Percentiles rank a stretch among this genome's conserved stretches.
Conservation (phyloP, 2,888 invertebrate genomes). For the Gnatocerus cornutus region DNA sequence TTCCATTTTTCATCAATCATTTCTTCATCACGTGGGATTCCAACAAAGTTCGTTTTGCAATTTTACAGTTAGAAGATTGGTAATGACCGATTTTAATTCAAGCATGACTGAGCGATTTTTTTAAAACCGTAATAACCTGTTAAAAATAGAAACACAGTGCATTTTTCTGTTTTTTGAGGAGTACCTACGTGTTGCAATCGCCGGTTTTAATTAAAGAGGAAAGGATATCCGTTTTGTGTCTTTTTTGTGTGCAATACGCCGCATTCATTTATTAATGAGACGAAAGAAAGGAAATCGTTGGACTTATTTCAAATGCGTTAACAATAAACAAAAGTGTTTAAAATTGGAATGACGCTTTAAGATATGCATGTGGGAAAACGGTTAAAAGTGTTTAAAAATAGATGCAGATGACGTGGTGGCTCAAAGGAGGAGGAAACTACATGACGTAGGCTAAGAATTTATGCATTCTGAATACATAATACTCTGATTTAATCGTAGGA, state of each 20-base stretch:
- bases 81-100: conserved; percentile 41
- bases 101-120: conserved; percentile 32
- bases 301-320: conserved; percentile 6
- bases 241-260: conserved; percentile 24
- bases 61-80: conserved; percentile 32
- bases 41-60: conserved; percentile 6
- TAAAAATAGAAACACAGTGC: not conserved
- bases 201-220: conserved; percentile 24
- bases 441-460: conserved; percentile 2
- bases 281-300: conserved; percentile 30
- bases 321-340: conserved; percentile 7
- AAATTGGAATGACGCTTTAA: conserved; percentile 5
- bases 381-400: not conserved
- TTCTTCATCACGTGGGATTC: conserved; percentile 13
- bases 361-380: not conserved
- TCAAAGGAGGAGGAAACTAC: not conserved
- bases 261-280: conserved; percentile 26
- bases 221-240: conserved; percentile 39
- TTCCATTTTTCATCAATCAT: conserved; percentile 1
- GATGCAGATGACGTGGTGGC: conserved; percentile 1
- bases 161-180: not conserved
- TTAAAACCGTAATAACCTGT: conserved; percentile 30
- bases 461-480: not conserved
- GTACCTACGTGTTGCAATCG: conserved; percentile 27
- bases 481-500: not conserved